Evolutionary conservation across 2,113 vertebrate species (phyloP).

Genomic region (Todiramphus saurophagus): DNA sequence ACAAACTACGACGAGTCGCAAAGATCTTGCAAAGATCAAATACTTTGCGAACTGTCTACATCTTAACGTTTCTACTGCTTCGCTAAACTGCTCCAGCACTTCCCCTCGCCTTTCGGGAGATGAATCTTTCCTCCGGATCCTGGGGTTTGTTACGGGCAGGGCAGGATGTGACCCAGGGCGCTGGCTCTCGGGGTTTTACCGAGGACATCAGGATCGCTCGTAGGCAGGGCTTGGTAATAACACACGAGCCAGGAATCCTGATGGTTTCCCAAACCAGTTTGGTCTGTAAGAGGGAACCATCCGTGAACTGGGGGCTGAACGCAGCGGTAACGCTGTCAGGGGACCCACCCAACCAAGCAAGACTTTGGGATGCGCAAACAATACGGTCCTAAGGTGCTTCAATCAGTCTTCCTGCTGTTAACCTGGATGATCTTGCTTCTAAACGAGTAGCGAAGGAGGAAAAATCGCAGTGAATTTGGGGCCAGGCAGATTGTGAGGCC

Average conservation of each 20-base stretch:
- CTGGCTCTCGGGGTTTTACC: not conserved
- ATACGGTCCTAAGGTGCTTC: accelerated
- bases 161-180: not conserved
- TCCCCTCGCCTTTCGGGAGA: not conserved
- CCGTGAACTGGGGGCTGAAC: accelerated
- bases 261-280: not conserved
- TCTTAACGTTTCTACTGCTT: not conserved
- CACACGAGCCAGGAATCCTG: not conserved
- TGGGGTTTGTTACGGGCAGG: not conserved
- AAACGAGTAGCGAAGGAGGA: not conserved
- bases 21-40: not conserved
- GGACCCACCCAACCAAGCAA: not conserved
- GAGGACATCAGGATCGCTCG: accelerated
- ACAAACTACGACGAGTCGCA: not conserved
- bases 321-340: not conserved
- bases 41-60: not conserved
- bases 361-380: not conserved
- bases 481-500: not conserved
- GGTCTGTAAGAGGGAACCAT: not conserved
- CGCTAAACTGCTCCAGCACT: not conserved
- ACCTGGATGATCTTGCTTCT: not conserved
- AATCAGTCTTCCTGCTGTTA: not conserved
- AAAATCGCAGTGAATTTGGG: not conserved
- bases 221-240: not conserved
- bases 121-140: accelerated